A percentile compares a stretch with the other conserved stretches of the same genome.
Evolutionary conservation across 2,888 invertebrate species (phyloP).

Genomic region (Drepana falcataria): DNA sequence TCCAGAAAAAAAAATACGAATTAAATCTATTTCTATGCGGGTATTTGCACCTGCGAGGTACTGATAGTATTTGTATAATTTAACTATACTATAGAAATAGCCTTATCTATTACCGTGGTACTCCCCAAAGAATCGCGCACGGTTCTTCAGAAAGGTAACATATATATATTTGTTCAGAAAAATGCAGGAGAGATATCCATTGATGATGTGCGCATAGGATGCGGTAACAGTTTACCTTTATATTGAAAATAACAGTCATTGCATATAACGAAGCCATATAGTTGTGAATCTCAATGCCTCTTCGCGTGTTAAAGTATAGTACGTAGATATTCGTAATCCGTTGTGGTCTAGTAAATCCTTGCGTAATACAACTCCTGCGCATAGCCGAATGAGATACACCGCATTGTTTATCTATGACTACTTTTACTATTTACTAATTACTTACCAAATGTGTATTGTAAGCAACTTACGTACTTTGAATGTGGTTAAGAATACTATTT

Average conservation of each 20-base stretch:
- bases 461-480: background rate
- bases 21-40: no score
- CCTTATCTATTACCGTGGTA: no score
- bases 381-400: conserved; percentile 8
- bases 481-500: background rate
- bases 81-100: no score
- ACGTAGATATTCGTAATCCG: conserved; percentile 28
- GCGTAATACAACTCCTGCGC: conserved; percentile 22
- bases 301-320: conserved; percentile 4
- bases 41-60: no score
- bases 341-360: conserved; percentile 36
- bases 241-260: background rate
- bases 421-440: background rate
- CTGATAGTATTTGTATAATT: no score
- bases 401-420: conserved; percentile 5
- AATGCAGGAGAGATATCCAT: no score
- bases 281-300: background rate
- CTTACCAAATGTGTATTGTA: background rate
- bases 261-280: background rate
- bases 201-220: no score
- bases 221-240: background rate
- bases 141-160: no score
- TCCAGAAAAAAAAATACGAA: no score
- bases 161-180: no score
- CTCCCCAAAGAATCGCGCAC: no score